Conservation (phyloP, 2,888 invertebrate species). For the Thereva unica region DNA sequence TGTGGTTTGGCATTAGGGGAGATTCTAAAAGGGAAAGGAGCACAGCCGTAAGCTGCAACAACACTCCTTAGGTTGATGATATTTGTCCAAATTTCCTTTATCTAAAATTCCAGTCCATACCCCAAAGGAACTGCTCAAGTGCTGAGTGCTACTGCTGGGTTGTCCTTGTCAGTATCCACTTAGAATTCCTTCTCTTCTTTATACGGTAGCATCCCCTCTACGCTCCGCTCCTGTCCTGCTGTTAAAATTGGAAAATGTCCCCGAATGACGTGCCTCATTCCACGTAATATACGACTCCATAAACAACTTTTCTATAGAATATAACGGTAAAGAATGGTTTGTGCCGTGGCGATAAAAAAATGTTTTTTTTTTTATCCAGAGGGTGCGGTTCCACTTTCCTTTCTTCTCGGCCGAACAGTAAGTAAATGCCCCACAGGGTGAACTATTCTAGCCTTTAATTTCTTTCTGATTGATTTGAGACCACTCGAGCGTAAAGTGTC, state of each 20-base stretch:
- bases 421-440: too few species aligned
- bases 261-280: background rate
- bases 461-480: constrained; percentile 13
- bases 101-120: constrained; percentile 23
- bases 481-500: constrained; percentile 30
- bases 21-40: constrained; percentile 1
- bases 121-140: constrained; percentile 5
- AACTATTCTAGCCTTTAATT: constrained; percentile 6
- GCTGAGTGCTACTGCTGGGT: constrained; percentile 1
- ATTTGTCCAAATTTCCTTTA: constrained; percentile 30
- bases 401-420: too few species aligned
- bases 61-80: constrained; percentile 18
- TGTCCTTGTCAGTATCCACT: background rate
- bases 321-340: constrained; percentile 2
- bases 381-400: too few species aligned
- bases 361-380: constrained; percentile 7
- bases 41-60: constrained; percentile 8
- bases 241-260: background rate
- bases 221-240: background rate
- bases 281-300: too few species aligned
- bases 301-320: too few species aligned
- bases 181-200: constrained; percentile 2
- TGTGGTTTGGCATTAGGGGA: background rate
- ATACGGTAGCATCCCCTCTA: constrained; percentile 4
- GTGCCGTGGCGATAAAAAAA: constrained; percentile 19